phyloP scores from a whole-genome alignment of 2,888 invertebrate genomes.

The Encarsia formosa region DNA sequence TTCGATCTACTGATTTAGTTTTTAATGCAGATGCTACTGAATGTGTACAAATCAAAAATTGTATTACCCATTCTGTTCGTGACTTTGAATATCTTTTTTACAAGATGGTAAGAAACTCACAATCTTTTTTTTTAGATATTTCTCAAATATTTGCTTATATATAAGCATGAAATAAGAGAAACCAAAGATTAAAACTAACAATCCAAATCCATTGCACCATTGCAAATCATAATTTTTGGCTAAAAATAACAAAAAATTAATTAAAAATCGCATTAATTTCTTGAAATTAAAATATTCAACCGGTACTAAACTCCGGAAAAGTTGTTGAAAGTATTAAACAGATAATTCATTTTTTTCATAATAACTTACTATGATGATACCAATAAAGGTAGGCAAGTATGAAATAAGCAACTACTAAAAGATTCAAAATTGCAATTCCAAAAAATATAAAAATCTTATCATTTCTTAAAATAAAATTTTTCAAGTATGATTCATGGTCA shows the following conservation, averaged over 20 bases:
- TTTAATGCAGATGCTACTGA: too few species aligned
- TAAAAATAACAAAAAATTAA: conserved; percentile 27
- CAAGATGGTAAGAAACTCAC: conserved; percentile 32
- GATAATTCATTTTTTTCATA: not conserved
- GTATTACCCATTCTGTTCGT: conserved; percentile 23
- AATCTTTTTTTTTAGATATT: conserved; percentile 52
- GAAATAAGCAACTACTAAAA: conserved; percentile 36
- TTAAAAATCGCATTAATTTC: too few species aligned
- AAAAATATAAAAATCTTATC: conserved; percentile 9
- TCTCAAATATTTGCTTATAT: conserved; percentile 39
- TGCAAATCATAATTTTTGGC: conserved; percentile 32
- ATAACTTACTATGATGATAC: conserved; percentile 33
- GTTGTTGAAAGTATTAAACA: too few species aligned
- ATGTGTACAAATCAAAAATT: too few species aligned
- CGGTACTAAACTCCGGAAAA: too few species aligned
- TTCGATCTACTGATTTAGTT: too few species aligned
- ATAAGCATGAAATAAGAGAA: conserved; percentile 61
- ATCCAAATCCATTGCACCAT: conserved; percentile 68
- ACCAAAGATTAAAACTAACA: conserved; percentile 62
- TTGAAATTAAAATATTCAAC: too few species aligned
- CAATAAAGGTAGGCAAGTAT: conserved; percentile 41
- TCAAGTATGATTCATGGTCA: not conserved
- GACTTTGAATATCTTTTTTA: conserved; percentile 9
- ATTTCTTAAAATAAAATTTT: not conserved
- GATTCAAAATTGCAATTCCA: conserved; percentile 33